phyloP scores from a whole-genome alignment of 2,113 vertebrate species.

The Scomber japonicus region DNA sequence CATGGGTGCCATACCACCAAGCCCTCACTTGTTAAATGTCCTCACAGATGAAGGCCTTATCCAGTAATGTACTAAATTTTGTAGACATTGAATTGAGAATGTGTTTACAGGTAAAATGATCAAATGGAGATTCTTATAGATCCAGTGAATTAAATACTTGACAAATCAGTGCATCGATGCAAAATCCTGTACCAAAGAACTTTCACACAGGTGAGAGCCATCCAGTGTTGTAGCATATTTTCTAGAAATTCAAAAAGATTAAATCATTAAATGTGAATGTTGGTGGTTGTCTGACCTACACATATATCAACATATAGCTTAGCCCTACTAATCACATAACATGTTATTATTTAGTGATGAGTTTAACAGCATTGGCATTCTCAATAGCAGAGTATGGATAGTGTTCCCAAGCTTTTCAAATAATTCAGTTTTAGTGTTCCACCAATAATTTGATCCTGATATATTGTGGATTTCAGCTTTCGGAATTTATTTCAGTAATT shows the following conservation, averaged over 20 bases:
- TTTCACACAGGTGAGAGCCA: too few species aligned
- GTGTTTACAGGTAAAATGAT: too few species aligned
- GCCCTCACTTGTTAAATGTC: background rate
- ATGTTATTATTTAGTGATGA: too few species aligned
- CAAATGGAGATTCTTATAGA: too few species aligned
- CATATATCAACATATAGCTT: background rate
- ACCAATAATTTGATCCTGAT: slow-evolving; percentile 14
- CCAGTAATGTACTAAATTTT: background rate
- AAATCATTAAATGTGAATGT: too few species aligned
- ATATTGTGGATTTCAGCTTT: slow-evolving; percentile 7
- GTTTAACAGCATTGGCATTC: too few species aligned
- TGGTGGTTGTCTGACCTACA: background rate
- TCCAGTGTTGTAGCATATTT: too few species aligned
- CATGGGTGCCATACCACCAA: background rate
- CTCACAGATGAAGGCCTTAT: background rate
- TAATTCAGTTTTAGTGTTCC: background rate
- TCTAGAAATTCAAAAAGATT: too few species aligned
- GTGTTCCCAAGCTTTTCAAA: background rate
- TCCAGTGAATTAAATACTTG: background rate
- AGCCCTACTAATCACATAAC: background rate
- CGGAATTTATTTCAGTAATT: slow-evolving; percentile 29
- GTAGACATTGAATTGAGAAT: too few species aligned
- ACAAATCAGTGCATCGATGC: background rate
- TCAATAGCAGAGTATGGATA: too few species aligned
- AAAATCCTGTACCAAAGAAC: background rate